Conservation (phyloP, 1,140 invertebrate genomes). For the Drosophila rufa region DNA sequence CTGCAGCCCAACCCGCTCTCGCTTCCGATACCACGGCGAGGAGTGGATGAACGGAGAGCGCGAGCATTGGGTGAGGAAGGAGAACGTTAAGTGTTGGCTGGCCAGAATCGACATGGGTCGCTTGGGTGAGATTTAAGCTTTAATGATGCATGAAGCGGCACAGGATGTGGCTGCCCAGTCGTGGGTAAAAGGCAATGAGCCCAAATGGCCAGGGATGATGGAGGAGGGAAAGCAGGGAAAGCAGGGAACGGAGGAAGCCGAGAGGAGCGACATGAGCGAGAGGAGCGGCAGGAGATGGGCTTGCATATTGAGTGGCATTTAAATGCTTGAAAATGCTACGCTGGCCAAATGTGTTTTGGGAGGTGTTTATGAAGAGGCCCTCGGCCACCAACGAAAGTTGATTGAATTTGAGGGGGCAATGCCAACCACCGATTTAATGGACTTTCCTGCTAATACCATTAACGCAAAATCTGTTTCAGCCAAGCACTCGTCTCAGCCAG, state of each 20-base stretch:
- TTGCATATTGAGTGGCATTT: constrained; percentile 83
- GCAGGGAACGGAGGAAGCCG: background rate
- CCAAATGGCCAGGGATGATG: constrained; percentile 59
- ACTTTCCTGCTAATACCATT: constrained; percentile 14
- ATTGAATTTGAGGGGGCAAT: constrained; percentile 30
- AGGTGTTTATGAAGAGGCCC: constrained; percentile 77
- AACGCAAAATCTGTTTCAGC: constrained; percentile 23
- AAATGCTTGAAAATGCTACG: constrained; percentile 74
- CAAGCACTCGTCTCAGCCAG: background rate
- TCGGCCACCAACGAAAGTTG: constrained; percentile 44
- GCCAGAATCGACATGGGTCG: constrained; percentile 77
- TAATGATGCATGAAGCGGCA: constrained; percentile 84
- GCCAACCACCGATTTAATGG: constrained; percentile 19
- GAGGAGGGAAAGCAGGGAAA: constrained; percentile 14
- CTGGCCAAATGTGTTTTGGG: constrained; percentile 58
- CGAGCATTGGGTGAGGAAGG: constrained; percentile 27
- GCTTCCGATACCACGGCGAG: constrained; percentile 12
- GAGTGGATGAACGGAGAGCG: constrained; percentile 17
- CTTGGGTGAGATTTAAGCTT: constrained; percentile 83
- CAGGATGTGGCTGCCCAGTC: constrained; percentile 82
- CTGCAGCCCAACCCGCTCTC: constrained; percentile 8
- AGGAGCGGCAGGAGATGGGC: constrained; percentile 52
- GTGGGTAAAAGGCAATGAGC: constrained; percentile 83
- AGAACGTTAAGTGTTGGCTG: constrained; percentile 74
- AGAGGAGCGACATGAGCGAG: background rate